Conservation (phyloP, 2,888 invertebrate genomes). For the Cynaeus angustus region DNA sequence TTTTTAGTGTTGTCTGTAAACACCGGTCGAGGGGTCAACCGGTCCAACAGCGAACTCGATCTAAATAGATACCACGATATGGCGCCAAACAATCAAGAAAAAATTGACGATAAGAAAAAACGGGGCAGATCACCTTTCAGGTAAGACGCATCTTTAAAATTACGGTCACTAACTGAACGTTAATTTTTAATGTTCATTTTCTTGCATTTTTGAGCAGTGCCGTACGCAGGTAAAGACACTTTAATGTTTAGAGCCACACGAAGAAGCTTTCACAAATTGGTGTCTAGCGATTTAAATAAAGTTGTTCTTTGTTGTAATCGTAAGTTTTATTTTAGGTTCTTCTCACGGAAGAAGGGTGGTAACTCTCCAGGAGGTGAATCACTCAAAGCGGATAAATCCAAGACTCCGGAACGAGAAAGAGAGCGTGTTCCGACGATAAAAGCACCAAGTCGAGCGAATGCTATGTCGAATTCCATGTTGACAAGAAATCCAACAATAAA, state of each 20-base stretch:
- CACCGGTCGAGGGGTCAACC: constrained; percentile 74
- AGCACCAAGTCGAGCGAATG: constrained; percentile 67
- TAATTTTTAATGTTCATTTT: constrained; percentile 37
- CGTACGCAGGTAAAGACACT: constrained; percentile 45
- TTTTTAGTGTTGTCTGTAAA: constrained; percentile 54
- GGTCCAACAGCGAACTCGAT: constrained; percentile 85
- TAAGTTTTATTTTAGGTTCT: constrained; percentile 77
- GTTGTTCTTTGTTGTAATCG: background rate
- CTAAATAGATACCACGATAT: constrained; percentile 81
- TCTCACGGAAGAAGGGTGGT: constrained; percentile 83
- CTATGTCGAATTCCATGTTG: constrained; percentile 70
- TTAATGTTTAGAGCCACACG: constrained; percentile 41
- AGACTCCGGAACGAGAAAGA: constrained; percentile 81
- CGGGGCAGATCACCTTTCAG: constrained; percentile 94
- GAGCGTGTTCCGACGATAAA: constrained; percentile 57
- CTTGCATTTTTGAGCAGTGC: constrained; percentile 50
- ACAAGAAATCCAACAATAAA: constrained; percentile 72
- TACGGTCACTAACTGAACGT: constrained; percentile 12
- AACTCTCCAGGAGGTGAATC: constrained; percentile 80
- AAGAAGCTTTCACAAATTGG: constrained; percentile 39
- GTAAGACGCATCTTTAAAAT: constrained; percentile 67
- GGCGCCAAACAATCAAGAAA: constrained; percentile 66
- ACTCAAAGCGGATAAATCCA: constrained; percentile 80
- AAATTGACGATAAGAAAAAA: constrained; percentile 80
- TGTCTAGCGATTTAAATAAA: constrained; percentile 21